A percentile compares a stretch with the other conserved stretches of the same genome.
These are phyloP conservation scores for Coelinius sp. DNA, from an alignment of 2,888 invertebrate species.

Conservation along the genomic window DNA sequence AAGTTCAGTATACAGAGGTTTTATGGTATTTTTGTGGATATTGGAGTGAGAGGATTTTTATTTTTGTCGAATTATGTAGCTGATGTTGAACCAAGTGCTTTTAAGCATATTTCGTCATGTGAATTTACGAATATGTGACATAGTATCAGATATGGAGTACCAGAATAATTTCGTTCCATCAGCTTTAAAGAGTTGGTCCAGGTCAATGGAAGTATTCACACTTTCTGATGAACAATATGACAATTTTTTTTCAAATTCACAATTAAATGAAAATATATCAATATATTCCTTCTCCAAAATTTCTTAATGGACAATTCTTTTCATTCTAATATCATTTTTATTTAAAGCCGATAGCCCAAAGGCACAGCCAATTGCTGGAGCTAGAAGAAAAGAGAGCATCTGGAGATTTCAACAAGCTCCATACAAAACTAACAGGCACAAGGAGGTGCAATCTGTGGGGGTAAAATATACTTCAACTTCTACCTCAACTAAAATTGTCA, in stretches of 20 bases:
- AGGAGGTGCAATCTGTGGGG: conserved; percentile 4
- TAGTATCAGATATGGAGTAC: neutral
- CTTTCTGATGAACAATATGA: too few species aligned
- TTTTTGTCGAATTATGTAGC: neutral
- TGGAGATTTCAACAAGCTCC: neutral
- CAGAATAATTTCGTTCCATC: neutral
- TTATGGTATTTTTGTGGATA: too few species aligned
- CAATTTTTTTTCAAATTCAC: too few species aligned
- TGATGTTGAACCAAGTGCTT: neutral
- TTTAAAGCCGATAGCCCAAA: neutral
- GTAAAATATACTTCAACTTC: neutral
- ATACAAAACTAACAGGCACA: conserved; percentile 13
- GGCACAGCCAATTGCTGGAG: neutral
- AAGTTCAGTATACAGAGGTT: neutral
- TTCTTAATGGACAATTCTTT: neutral
- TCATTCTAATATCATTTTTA: neutral
- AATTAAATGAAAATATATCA: too few species aligned
- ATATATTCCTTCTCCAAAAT: neutral
- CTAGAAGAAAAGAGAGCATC: neutral
- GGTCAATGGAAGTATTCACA: neutral
- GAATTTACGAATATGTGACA: too few species aligned
- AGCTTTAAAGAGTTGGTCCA: neutral
- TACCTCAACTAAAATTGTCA: conserved; percentile 9
- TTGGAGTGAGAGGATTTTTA: neutral
- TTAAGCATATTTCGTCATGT: neutral